Conservation (phyloP, 1,140 invertebrate genomes). For the Sipha flava region DNA sequence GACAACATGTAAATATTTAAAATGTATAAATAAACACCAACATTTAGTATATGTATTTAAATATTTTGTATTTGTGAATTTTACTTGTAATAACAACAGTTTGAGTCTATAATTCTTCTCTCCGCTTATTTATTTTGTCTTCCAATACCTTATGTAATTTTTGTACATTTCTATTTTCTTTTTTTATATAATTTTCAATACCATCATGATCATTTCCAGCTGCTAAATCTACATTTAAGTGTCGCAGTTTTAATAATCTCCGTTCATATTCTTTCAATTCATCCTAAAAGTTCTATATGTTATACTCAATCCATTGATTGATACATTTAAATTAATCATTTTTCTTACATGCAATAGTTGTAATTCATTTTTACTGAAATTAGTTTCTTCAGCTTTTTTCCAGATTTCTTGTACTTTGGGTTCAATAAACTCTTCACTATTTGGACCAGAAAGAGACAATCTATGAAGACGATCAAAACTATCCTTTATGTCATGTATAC, state of each 20-base stretch:
- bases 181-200: conserved; percentile 64
- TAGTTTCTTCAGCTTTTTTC: conserved; percentile 65
- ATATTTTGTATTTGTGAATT: background rate
- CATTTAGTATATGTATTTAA: background rate
- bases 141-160: conserved; percentile 78
- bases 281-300: conserved; percentile 46
- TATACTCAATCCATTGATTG: background rate
- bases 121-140: conserved; percentile 51
- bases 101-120: conserved; percentile 13
- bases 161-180: conserved; percentile 72
- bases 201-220: conserved; percentile 50
- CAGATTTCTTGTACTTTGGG: conserved; percentile 81
- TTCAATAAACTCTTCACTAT: conserved; percentile 77
- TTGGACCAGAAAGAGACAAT: conserved; percentile 61
- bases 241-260: conserved; percentile 70
- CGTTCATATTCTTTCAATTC: conserved; percentile 83
- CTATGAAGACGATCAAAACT: conserved; percentile 70
- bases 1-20: background rate
- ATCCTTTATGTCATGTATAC: conserved; percentile 67
- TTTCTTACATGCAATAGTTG: conserved; percentile 65
- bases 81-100: background rate
- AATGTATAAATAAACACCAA: background rate
- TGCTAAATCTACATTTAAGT: conserved; percentile 67
- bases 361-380: conserved; percentile 73
- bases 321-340: background rate